Conservation (phyloP, 1,140 invertebrate genomes). For the Hyphantria cunea region DNA sequence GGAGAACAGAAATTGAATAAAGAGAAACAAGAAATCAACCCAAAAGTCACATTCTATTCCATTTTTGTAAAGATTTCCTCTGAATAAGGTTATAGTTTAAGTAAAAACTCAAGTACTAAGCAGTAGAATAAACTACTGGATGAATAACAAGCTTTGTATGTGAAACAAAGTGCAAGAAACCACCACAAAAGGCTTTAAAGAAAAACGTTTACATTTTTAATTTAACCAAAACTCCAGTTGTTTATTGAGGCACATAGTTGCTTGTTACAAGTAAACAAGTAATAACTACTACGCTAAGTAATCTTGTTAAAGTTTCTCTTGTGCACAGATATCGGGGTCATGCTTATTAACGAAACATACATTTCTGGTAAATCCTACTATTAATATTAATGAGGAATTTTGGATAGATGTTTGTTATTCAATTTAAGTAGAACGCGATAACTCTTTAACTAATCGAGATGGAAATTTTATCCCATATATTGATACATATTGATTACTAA, state of each 20-base stretch:
- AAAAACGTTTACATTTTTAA: slow-evolving; percentile 13
- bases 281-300: slow-evolving; percentile 7
- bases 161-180: slow-evolving; percentile 9
- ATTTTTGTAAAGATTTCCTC: no score
- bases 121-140: not conserved
- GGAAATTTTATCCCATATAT: no score
- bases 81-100: not conserved
- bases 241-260: not conserved
- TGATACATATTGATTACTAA: no score
- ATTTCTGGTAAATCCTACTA: no score
- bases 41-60: no score
- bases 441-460: no score
- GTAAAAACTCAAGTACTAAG: not conserved
- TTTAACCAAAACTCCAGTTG: slow-evolving; percentile 6
- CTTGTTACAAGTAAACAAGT: slow-evolving; percentile 2
- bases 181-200: slow-evolving; percentile 1
- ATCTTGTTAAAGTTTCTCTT: not conserved
- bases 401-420: no score
- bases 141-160: not conserved
- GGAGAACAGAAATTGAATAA: not conserved
- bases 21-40: no score
- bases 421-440: no score
- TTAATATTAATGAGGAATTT: no score
- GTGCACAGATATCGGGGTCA: not conserved
- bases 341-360: not conserved